These are phyloP conservation scores for Hypomecis atomaria DNA, from an alignment of 2,888 invertebrate genomes.

Conservation along the genomic window DNA sequence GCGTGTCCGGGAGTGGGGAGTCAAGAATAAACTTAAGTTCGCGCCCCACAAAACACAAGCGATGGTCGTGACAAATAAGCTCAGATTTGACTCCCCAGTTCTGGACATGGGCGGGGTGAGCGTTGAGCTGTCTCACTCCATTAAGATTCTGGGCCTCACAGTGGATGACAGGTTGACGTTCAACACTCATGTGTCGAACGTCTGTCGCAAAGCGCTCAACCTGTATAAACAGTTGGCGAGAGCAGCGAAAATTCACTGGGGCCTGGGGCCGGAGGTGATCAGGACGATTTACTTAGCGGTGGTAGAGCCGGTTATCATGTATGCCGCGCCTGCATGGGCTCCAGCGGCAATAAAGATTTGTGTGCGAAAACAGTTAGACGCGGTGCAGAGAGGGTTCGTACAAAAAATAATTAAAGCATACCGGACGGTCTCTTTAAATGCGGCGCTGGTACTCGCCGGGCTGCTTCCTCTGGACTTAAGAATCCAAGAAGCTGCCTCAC, in stretches of 20 bases:
- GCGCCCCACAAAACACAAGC: too few relatives aligned
- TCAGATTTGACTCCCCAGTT: too few relatives aligned
- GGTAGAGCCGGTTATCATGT: neutral
- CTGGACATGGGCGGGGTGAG: too few relatives aligned
- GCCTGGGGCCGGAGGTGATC: neutral
- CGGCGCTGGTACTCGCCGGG: neutral
- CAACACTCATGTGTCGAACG: too few relatives aligned
- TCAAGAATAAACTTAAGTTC: too few relatives aligned
- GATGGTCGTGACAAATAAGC: too few relatives aligned
- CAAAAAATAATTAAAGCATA: neutral
- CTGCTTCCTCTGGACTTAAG: neutral
- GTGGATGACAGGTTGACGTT: too few relatives aligned
- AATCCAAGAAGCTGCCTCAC: neutral
- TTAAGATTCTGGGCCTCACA: too few relatives aligned
- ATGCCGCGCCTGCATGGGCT: neutral
- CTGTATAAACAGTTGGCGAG: neutral
- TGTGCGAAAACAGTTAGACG: neutral
- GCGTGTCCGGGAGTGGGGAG: too few relatives aligned
- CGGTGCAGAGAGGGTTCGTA: neutral
- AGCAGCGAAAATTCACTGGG: neutral
- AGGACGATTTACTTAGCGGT: neutral
- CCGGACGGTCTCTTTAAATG: neutral
- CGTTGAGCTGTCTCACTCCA: too few relatives aligned
- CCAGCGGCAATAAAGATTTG: neutral
- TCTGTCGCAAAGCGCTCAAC: too few relatives aligned